These are phyloP conservation scores for Spea multiplicata DNA, from an alignment of 2,113 vertebrate genomes.

Conservation along the genomic window DNA sequence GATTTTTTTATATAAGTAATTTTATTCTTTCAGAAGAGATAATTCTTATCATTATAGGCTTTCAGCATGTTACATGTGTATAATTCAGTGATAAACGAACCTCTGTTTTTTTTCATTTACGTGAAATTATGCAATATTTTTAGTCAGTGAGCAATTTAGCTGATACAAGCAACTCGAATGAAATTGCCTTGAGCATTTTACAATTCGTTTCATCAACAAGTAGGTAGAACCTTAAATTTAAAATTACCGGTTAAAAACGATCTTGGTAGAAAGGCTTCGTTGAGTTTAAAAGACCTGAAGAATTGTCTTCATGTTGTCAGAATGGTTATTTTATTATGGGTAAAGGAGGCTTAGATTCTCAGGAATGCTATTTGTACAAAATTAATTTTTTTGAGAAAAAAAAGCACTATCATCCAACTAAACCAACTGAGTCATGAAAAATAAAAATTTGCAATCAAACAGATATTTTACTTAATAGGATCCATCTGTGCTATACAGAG, in stretches of 20 bases:
- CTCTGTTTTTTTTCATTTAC: fast-evolving
- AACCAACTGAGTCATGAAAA: slow-evolving; percentile 75
- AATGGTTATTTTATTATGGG: slow-evolving; percentile 55
- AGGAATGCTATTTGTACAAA: slow-evolving; percentile 53
- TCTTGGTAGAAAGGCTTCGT: slow-evolving; percentile 40
- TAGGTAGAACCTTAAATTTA: slow-evolving; percentile 15
- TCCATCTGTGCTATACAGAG: slow-evolving; percentile 71
- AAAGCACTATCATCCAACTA: slow-evolving; percentile 59
- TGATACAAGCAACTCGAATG: not conserved
- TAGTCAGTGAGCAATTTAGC: not conserved
- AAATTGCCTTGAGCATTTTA: not conserved
- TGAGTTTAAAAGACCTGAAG: not conserved
- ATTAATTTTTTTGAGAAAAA: slow-evolving; percentile 60
- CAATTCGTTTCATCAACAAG: not conserved
- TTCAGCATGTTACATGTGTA: not conserved
- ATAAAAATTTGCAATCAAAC: slow-evolving; percentile 77
- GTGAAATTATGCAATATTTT: not conserved
- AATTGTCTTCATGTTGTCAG: slow-evolving; percentile 51
- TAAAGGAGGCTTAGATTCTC: slow-evolving; percentile 46
- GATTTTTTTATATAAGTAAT: slow-evolving; percentile 3
- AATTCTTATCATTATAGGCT: slow-evolving; percentile 15
- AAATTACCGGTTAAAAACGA: slow-evolving; percentile 40
- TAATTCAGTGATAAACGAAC: not conserved
- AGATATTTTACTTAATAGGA: slow-evolving; percentile 80
- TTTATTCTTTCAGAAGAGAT: slow-evolving; percentile 18